phyloP scores from a whole-genome alignment of 2,888 invertebrate genomes.

The Mesorhabditis spiculigera region DNA sequence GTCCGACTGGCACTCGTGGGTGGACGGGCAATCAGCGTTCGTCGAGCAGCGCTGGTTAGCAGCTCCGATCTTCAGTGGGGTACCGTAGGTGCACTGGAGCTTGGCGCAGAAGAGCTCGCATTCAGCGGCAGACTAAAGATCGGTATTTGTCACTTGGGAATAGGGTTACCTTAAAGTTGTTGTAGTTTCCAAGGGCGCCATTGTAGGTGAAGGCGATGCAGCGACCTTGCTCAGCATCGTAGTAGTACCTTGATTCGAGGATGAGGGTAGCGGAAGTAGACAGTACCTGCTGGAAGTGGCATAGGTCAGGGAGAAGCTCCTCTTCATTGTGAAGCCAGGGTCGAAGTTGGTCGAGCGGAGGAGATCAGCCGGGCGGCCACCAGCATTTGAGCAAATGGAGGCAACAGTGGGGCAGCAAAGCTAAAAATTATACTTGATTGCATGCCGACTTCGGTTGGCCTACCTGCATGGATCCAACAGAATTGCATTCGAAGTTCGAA shows the following conservation, averaged over 20 bases:
- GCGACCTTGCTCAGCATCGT: constrained; percentile 54
- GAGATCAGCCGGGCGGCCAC: constrained; percentile 46
- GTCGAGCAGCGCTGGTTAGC: constrained; percentile 51
- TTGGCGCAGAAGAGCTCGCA: constrained; percentile 57
- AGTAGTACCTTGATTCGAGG: constrained; percentile 40
- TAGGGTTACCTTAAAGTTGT: constrained; percentile 46
- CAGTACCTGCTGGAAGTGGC: constrained; percentile 31
- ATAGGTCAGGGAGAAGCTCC: constrained; percentile 47
- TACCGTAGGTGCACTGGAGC: constrained; percentile 53
- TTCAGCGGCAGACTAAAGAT: constrained; percentile 41
- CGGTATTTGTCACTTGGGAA: background rate
- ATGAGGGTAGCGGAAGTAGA: background rate
- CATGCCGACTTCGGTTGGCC: background rate
- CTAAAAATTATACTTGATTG: constrained; percentile 3
- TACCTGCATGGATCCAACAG: constrained; percentile 52
- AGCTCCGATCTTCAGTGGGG: constrained; percentile 49
- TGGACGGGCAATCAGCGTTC: constrained; percentile 54
- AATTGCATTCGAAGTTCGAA: constrained; percentile 52
- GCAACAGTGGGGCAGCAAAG: constrained; percentile 54
- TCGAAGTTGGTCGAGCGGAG: constrained; percentile 50
- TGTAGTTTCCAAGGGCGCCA: constrained; percentile 57
- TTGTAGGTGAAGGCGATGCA: constrained; percentile 57
- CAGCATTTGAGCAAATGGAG: constrained; percentile 45
- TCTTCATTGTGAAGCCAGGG: constrained; percentile 49
- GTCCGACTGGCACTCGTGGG: constrained; percentile 56